phyloP scores from a whole-genome alignment of 1,140 invertebrate genomes.

The Achatina immaculata region DNA sequence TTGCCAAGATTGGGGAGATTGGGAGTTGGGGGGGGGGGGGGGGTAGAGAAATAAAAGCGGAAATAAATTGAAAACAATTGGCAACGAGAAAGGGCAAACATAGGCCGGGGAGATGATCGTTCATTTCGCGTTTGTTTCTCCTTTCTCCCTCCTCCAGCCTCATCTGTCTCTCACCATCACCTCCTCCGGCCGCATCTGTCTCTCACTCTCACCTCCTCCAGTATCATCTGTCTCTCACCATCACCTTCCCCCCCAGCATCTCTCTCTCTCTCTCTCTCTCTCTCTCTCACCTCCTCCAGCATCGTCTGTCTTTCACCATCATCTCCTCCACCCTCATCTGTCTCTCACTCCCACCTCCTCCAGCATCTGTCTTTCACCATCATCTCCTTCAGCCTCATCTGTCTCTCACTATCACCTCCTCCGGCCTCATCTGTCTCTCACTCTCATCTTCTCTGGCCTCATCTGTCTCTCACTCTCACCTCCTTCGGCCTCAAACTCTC shows the following conservation, averaged over 20 bases:
- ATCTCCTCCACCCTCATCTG: neutral
- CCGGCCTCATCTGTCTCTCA: neutral
- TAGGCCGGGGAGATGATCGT: too few relatives aligned
- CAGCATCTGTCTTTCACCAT: neutral
- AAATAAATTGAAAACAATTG: too few relatives aligned
- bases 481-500: neutral
- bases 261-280: conserved; percentile 15
- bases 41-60: too few relatives aligned
- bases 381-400: neutral
- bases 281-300: conserved; percentile 1
- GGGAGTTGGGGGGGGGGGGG: too few relatives aligned
- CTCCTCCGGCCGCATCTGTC: neutral
- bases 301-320: neutral
- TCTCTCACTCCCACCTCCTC: neutral
- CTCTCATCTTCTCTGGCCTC: neutral
- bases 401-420: conserved; percentile 2
- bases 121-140: neutral
- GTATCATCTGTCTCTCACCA: neutral
- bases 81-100: too few relatives aligned
- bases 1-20: too few relatives aligned
- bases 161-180: neutral
- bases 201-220: neutral
- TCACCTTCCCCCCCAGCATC: too few relatives aligned
- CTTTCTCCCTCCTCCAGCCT: neutral
- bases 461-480: neutral